Evolutionary conservation across 2,797 vertebrate species (phyloP), one percentile per base, ranked within the genome.

Genomic region (Holocentrus rufus): DNA sequence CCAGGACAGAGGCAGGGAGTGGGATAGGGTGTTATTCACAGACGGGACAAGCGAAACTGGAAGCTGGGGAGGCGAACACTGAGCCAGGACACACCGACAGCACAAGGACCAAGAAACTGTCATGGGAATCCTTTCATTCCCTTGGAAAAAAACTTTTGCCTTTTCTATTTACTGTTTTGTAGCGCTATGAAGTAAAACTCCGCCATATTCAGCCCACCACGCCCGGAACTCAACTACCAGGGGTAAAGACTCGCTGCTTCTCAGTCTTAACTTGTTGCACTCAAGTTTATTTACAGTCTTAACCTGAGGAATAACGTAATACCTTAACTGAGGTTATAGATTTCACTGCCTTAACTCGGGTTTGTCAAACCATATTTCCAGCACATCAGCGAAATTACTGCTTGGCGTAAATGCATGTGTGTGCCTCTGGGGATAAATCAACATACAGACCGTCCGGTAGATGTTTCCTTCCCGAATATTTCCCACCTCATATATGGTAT

Each of bases 131-230:
- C 1, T 27, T 55, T 44, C 7, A 17, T 23, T n/a, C 1, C 1
- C n/a, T 5, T 1, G 39, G 18, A 34, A 34, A 27, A 53, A 25
- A 1, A 54, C 59, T 74, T 57, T 53, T 4, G 1, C 0, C 0
- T 7, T n/a, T 20, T 71, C 25, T 66, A 17, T 39, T 23, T 64
- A 20, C 46, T 73, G 34, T 67, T 80, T 70, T 63, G 62, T 59
- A 36, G 72, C 81, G 65, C 73, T 69, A 76, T 74, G 65, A 77
- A 90, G 89, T 82, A 78, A 79, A 86, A 85, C 80, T 93, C 92
- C 93, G 95, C 95, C 95, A 95, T 96, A 92, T 96, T 95, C 89
- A 82, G 76, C 74, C 77, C 82, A 93, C 95, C 96, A 95, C 95
- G 93, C 95, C 95, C 94, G 93, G 84, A 85, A 81, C 87, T 13